A percentile compares a stretch with the other conserved stretches of the same genome.
Evolutionary conservation across 2,113 vertebrate species (phyloP).

Genomic region (Asarcornis scutulata): DNA sequence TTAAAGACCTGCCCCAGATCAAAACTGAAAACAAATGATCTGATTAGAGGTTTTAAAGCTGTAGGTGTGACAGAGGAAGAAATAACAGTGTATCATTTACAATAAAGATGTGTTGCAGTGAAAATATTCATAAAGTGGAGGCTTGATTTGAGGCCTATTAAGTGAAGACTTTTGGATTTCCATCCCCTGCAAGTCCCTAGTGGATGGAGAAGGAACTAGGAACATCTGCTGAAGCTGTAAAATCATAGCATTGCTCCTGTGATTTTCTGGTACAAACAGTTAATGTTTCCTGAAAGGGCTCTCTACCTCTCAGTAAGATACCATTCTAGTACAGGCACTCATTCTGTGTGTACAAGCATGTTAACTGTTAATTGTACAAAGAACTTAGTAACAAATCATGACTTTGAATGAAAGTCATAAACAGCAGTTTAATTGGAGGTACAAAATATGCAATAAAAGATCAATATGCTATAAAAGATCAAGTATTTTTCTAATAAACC

Average conservation of each 20-base stretch:
- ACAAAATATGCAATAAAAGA: neutral
- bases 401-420: neutral
- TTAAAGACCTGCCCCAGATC: too few species aligned
- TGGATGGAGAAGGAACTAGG: neutral
- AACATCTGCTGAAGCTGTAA: neutral
- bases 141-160: neutral
- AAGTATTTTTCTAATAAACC: neutral
- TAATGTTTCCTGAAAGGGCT: neutral
- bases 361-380: neutral
- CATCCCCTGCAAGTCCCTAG: rapidly evolving
- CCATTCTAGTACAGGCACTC: neutral
- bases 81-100: neutral
- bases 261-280: neutral
- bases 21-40: neutral
- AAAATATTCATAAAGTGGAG: neutral
- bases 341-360: rapidly evolving
- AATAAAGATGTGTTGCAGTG: neutral
- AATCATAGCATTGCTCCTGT: neutral
- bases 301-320: neutral
- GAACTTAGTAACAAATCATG: neutral
- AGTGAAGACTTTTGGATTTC: neutral
- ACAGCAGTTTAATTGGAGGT: neutral
- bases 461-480: neutral
- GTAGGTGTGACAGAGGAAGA: neutral
- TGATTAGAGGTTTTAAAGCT: neutral